Evolutionary conservation across 1,140 invertebrate species (phyloP).

Genomic region (Cyclargus thomasi): DNA sequence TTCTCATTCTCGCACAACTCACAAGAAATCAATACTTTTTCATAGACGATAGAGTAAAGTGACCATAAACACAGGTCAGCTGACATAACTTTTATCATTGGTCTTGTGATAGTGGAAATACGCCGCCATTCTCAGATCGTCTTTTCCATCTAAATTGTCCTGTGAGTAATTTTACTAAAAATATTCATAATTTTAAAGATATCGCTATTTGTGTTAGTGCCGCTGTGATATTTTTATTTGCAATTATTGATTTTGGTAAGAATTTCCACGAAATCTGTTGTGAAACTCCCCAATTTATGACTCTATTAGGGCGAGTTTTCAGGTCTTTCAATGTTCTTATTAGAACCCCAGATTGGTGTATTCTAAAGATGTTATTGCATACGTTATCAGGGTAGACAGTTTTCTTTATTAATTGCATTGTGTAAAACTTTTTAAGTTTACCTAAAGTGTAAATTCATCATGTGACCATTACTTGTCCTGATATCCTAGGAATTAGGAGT

Average conservation of each 20-base stretch:
- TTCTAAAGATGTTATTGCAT: not conserved
- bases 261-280: slow-evolving; percentile 15
- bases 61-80: slow-evolving; percentile 67
- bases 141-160: slow-evolving; percentile 69
- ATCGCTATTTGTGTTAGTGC: slow-evolving; percentile 44
- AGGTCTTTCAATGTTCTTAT: not conserved
- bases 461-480: not conserved
- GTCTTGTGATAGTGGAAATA: slow-evolving; percentile 73
- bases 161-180: slow-evolving; percentile 60
- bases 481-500: not conserved
- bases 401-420: not conserved
- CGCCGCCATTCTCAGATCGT: slow-evolving; percentile 73
- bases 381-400: not conserved
- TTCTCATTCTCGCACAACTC: no score
- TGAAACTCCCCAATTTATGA: not conserved
- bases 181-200: slow-evolving; percentile 27
- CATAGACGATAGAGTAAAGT: slow-evolving; percentile 38
- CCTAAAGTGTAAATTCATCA: not conserved
- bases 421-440: not conserved
- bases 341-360: not conserved
- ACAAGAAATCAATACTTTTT: slow-evolving; percentile 51
- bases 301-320: not conserved
- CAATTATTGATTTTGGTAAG: slow-evolving; percentile 40
- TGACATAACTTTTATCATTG: slow-evolving; percentile 74
- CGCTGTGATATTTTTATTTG: slow-evolving; percentile 36